These are phyloP conservation scores for Rhinogobius similis DNA, from an alignment of 2,113 vertebrate species.

Conservation along the genomic window DNA sequence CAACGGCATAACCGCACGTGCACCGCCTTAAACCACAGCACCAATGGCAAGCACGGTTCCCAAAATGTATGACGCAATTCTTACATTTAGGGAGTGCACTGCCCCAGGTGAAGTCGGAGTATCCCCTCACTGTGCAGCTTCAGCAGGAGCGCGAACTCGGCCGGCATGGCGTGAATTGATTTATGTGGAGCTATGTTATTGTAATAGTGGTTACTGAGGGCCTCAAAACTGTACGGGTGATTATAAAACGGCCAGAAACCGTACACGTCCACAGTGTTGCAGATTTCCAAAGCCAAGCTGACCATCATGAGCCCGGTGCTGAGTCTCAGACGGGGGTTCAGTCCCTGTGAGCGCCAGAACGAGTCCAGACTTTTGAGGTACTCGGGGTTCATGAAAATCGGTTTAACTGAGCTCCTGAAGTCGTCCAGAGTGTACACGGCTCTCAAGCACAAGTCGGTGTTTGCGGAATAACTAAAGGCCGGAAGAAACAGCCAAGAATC, in stretches of 20 bases:
- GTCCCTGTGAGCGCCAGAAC: slow-evolving; percentile 88
- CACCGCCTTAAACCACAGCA: too few relatives aligned
- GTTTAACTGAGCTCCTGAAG: slow-evolving; percentile 73
- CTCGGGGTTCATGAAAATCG: slow-evolving; percentile 86
- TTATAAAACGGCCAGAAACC: slow-evolving; percentile 94
- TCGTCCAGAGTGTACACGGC: slow-evolving; percentile 83
- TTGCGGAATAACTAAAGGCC: slow-evolving; percentile 83
- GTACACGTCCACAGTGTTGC: slow-evolving; percentile 86
- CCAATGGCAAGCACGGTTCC: too few relatives aligned
- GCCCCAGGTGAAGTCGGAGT: slow-evolving; percentile 85
- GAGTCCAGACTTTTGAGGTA: slow-evolving; percentile 83
- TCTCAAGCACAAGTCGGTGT: slow-evolving; percentile 82
- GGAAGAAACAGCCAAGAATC: slow-evolving; percentile 85
- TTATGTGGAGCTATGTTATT: slow-evolving; percentile 83
- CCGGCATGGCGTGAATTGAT: slow-evolving; percentile 89
- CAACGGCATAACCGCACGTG: too few relatives aligned
- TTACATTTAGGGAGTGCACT: slow-evolving; percentile 75
- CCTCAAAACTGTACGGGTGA: slow-evolving; percentile 69
- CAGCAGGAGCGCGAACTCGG: slow-evolving; percentile 86
- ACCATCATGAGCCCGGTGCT: slow-evolving; percentile 90
- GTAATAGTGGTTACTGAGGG: slow-evolving; percentile 92
- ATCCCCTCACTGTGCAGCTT: slow-evolving; percentile 87
- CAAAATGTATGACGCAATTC: too few relatives aligned
- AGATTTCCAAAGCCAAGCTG: slow-evolving; percentile 88
- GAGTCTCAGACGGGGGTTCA: slow-evolving; percentile 77